These are phyloP conservation scores for Electrona antarctica DNA, from an alignment of 2,113 vertebrate genomes.

Conservation along the genomic window DNA sequence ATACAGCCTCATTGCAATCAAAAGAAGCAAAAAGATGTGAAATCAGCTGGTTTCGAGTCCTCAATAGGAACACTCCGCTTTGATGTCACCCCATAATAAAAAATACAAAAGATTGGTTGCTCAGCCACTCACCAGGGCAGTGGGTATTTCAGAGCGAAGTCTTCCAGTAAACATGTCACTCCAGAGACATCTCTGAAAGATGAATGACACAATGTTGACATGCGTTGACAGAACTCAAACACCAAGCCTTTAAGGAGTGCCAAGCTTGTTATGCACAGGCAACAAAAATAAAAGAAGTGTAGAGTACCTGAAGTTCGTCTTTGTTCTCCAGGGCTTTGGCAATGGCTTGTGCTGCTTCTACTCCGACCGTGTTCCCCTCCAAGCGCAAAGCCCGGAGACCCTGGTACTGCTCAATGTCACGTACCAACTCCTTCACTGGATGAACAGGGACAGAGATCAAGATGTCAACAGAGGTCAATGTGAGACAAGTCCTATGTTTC, in stretches of 20 bases:
- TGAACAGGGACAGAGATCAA: conserved; percentile 6
- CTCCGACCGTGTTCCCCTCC: conserved; percentile 95
- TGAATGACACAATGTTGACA: background rate
- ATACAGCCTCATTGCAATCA: no score
- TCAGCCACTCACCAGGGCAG: conserved; percentile 86
- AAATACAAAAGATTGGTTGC: no score
- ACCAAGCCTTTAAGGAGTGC: no score
- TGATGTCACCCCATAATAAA: no score
- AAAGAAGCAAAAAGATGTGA: background rate
- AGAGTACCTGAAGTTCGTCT: conserved; percentile 83
- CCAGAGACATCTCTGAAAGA: conserved; percentile 90
- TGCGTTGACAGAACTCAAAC: no score
- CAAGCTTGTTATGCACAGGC: background rate
- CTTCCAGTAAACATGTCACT: conserved; percentile 98
- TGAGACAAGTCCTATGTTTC: background rate
- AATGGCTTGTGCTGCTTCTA: conserved; percentile 92
- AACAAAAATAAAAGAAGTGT: conserved; percentile 31
- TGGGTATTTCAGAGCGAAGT: conserved; percentile 92
- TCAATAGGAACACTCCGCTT: background rate
- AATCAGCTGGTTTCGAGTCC: background rate
- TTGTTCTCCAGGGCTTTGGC: conserved; percentile 91
- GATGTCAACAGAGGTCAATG: background rate
- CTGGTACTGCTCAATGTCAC: conserved; percentile 85
- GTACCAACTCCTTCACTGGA: conserved; percentile 85
- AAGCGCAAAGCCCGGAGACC: conserved; percentile 87